Conservation (phyloP, 1,140 invertebrate genomes). For the Protaetia brevitarsis region DNA sequence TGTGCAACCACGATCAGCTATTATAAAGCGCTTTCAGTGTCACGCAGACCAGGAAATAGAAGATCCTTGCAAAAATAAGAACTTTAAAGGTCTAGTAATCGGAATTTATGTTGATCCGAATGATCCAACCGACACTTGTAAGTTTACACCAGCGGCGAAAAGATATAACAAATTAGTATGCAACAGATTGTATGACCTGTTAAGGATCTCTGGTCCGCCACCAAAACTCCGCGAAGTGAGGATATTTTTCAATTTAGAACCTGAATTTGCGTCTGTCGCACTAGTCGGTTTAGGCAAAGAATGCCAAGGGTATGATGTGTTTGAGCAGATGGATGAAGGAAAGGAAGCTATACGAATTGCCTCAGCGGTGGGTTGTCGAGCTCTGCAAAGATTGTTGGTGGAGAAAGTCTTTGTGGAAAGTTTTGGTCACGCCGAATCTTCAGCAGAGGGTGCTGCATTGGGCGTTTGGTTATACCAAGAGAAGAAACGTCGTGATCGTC, state of each 20-base stretch:
- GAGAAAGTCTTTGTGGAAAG: constrained; percentile 64
- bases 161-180: constrained; percentile 53
- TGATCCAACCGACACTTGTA: too few relatives aligned
- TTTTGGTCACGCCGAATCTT: constrained; percentile 70
- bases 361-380: constrained; percentile 55
- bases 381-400: constrained; percentile 57
- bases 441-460: constrained; percentile 67
- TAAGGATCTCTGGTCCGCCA: constrained; percentile 41
- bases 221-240: constrained; percentile 55
- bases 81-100: constrained; percentile 54
- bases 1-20: not conserved
- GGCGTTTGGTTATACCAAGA: constrained; percentile 65
- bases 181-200: constrained; percentile 37
- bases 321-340: constrained; percentile 68
- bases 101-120: constrained; percentile 54
- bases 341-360: constrained; percentile 62
- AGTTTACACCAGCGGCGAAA: constrained; percentile 56
- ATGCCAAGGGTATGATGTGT: constrained; percentile 59
- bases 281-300: constrained; percentile 67
- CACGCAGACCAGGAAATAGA: not conserved
- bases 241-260: constrained; percentile 62
- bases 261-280: constrained; percentile 60
- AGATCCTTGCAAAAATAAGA: constrained; percentile 33
- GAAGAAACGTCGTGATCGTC: constrained; percentile 55
- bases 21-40: not conserved